A percentile compares a stretch with the other conserved stretches of the same genome.
Conservation (phyloP, 2,888 invertebrate genomes). For the Pardosa pseudoannulata region DNA sequence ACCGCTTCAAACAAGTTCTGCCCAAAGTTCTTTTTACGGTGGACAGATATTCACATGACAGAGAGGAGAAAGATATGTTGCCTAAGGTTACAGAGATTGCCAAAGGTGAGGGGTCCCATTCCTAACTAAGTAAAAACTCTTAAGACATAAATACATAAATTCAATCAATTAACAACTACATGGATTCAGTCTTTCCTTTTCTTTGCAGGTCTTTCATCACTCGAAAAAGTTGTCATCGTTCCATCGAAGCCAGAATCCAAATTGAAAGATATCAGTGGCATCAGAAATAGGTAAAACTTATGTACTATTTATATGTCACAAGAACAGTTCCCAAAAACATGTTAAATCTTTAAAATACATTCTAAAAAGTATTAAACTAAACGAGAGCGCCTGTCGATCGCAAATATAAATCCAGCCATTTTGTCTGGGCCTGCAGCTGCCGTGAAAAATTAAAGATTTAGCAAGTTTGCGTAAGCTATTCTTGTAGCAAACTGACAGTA, state of each 20-base stretch:
- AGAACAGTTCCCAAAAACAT: too few relatives aligned
- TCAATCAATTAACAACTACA: neutral
- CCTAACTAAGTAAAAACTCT: too few relatives aligned
- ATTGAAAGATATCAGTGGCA: slow-evolving; percentile 46
- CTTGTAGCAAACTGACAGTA: too few relatives aligned
- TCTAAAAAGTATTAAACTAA: too few relatives aligned
- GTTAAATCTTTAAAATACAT: too few relatives aligned
- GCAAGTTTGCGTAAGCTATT: too few relatives aligned
- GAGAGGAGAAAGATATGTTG: slow-evolving; percentile 79
- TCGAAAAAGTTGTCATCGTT: slow-evolving; percentile 53
- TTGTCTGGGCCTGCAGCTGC: too few relatives aligned
- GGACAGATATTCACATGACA: slow-evolving; percentile 80
- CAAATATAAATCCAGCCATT: too few relatives aligned
- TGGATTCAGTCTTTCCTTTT: neutral
- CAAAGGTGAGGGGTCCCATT: slow-evolving; percentile 34
- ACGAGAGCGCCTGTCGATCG: too few relatives aligned
- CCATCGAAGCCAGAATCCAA: slow-evolving; percentile 56
- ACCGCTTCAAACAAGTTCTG: slow-evolving; percentile 79
- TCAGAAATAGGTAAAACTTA: slow-evolving; percentile 62
- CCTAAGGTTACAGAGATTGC: slow-evolving; percentile 78
- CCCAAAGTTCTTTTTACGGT: slow-evolving; percentile 80
- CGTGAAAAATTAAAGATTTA: too few relatives aligned
- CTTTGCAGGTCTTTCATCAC: slow-evolving; percentile 28
- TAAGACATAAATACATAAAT: too few relatives aligned
- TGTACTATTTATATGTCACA: too few relatives aligned